Evolutionary conservation across 2,888 invertebrate species (phyloP).

Genomic region (Sylvicola cinctus): DNA sequence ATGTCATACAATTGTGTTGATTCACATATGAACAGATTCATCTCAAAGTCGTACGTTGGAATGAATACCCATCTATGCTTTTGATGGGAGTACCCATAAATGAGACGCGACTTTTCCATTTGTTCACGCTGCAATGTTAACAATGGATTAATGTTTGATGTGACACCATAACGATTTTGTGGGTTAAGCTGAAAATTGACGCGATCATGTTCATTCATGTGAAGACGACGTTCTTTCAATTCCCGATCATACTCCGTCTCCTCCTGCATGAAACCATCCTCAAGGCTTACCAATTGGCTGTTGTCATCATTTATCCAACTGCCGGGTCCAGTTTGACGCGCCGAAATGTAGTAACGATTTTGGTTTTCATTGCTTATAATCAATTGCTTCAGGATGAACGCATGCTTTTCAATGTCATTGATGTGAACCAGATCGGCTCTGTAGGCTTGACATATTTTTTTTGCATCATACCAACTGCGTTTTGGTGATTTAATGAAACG

Average conservation of each 20-base stretch:
- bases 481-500: constrained; percentile 76
- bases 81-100: constrained; percentile 51
- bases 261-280: constrained; percentile 62
- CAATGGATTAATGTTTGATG: background rate
- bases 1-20: constrained; percentile 18
- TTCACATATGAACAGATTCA: constrained; percentile 72
- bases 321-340: constrained; percentile 48
- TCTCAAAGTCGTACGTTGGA: constrained; percentile 56
- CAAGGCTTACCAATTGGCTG: constrained; percentile 53
- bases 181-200: background rate
- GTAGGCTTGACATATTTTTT: constrained; percentile 63
- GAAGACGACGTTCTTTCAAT: background rate
- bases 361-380: constrained; percentile 67
- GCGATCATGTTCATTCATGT: background rate
- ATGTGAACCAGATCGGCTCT: constrained; percentile 64
- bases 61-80: constrained; percentile 70
- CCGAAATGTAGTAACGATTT: constrained; percentile 70
- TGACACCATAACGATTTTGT: background rate
- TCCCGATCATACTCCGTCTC: constrained; percentile 22
- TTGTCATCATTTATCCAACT: constrained; percentile 76
- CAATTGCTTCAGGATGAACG: constrained; percentile 66
- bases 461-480: constrained; percentile 58
- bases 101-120: constrained; percentile 49
- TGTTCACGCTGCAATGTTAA: constrained; percentile 10
- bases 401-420: constrained; percentile 67